Evolutionary conservation across 2,113 vertebrate genomes (phyloP).

Genomic region (Morphnarchus princeps): DNA sequence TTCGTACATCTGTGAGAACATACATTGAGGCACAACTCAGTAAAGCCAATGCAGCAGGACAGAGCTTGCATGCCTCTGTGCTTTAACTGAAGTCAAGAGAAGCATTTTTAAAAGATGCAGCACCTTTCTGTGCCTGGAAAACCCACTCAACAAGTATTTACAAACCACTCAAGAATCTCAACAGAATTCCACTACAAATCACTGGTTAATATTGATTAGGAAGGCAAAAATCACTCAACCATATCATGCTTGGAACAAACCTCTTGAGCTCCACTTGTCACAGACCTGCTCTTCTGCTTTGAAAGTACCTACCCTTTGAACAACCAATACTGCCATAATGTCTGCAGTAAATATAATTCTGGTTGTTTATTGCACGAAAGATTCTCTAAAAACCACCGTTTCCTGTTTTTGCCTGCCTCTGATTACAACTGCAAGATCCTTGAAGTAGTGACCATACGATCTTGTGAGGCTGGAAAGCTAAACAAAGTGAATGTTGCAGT

Average conservation of each 20-base stretch:
- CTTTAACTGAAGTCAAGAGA: not conserved
- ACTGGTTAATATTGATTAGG: not conserved
- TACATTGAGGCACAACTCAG: not conserved
- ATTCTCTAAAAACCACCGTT: constrained; percentile 24
- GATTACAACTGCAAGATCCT: constrained; percentile 39
- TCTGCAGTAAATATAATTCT: constrained; percentile 38
- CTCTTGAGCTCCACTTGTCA: not conserved
- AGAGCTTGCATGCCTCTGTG: not conserved
- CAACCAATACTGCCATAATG: not conserved
- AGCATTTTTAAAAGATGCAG: constrained; percentile 10
- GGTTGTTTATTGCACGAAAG: constrained; percentile 45
- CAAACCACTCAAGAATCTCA: not conserved
- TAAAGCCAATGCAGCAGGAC: not conserved
- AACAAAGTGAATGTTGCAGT: constrained; percentile 14
- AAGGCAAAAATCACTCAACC: constrained; percentile 2
- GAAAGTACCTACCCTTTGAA: constrained; percentile 29
- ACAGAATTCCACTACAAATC: not conserved
- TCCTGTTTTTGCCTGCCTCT: constrained; percentile 58
- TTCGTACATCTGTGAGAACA: not conserved
- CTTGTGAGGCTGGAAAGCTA: constrained; percentile 29
- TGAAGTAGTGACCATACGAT: constrained; percentile 18
- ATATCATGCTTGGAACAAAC: constrained; percentile 33
- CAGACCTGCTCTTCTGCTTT: not conserved
- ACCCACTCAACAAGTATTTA: not conserved
- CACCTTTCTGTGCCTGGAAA: not conserved